Percentiles rank a stretch among this genome's conserved stretches.
Evolutionary conservation across 2,888 invertebrate genomes (phyloP).

Genomic region (Limnephilus rhombicus): DNA sequence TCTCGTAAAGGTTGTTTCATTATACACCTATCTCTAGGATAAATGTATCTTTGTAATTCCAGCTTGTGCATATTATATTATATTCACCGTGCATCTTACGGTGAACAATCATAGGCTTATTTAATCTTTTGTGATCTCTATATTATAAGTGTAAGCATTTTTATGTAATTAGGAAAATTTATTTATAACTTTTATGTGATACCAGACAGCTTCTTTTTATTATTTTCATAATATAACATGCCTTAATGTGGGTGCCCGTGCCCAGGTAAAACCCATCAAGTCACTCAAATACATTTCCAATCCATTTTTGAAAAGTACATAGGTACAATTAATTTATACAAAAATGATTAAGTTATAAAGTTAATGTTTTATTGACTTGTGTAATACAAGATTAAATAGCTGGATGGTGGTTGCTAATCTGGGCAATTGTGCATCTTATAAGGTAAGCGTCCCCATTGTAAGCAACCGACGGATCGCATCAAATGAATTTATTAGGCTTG

Average conservation of each 20-base stretch:
- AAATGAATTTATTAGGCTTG: too few species aligned
- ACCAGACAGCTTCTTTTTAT: not conserved
- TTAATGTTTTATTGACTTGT: not conserved
- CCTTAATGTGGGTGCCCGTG: not conserved
- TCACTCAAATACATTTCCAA: not conserved
- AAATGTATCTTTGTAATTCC: not conserved
- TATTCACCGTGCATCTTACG: not conserved
- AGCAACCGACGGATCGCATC: too few species aligned
- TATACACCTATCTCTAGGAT: slow-evolving; percentile 32
- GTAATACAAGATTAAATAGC: not conserved
- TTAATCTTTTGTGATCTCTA: slow-evolving; percentile 8
- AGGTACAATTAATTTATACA: not conserved
- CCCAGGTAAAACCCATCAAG: not conserved
- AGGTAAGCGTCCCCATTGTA: too few species aligned
- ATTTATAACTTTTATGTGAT: not conserved
- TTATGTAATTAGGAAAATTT: not conserved
- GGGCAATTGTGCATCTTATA: not conserved
- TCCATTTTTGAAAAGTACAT: not conserved
- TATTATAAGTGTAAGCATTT: slow-evolving; percentile 1
- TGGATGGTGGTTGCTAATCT: too few species aligned
- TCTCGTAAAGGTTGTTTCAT: slow-evolving; percentile 13
- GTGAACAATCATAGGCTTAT: not conserved
- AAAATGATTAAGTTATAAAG: not conserved
- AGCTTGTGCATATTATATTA: not conserved
- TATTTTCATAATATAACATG: not conserved